These are phyloP conservation scores for Pristiophorus japonicus DNA, from an alignment of 2,113 vertebrate genomes.

Conservation along the genomic window DNA sequence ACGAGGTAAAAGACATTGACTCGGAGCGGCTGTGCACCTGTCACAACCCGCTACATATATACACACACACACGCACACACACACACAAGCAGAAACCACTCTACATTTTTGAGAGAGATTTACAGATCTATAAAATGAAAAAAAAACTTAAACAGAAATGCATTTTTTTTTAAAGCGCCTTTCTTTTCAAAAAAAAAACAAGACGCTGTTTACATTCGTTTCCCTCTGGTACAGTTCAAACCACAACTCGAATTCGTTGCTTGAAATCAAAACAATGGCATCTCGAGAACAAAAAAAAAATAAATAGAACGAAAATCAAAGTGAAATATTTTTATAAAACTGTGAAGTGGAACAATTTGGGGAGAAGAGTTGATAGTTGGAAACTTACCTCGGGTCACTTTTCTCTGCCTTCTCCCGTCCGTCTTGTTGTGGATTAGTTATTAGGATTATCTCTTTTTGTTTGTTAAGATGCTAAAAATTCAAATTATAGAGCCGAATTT, in stretches of 20 bases:
- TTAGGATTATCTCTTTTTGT: neutral
- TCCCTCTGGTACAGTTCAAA: too few relatives aligned
- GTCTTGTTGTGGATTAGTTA: neutral
- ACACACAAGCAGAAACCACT: too few relatives aligned
- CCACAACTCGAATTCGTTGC: neutral
- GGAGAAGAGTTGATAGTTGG: neutral
- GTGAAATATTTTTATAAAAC: neutral
- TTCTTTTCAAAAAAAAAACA: neutral
- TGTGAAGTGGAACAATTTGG: neutral
- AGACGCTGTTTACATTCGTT: neutral
- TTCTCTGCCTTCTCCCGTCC: too few relatives aligned
- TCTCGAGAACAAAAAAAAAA: neutral
- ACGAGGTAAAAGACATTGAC: too few relatives aligned
- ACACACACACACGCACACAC: too few relatives aligned
- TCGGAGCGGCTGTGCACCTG: neutral
- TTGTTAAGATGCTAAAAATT: neutral
- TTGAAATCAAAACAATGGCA: neutral
- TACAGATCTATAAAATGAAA: neutral
- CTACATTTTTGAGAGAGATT: too few relatives aligned
- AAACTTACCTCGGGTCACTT: too few relatives aligned
- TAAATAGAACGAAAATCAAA: neutral
- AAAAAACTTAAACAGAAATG: neutral
- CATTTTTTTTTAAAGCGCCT: neutral
- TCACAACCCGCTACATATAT: fast-evolving
- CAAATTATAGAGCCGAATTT: neutral